phyloP scores from a whole-genome alignment of 1,140 invertebrate species.

The Episyrphus balteatus region DNA sequence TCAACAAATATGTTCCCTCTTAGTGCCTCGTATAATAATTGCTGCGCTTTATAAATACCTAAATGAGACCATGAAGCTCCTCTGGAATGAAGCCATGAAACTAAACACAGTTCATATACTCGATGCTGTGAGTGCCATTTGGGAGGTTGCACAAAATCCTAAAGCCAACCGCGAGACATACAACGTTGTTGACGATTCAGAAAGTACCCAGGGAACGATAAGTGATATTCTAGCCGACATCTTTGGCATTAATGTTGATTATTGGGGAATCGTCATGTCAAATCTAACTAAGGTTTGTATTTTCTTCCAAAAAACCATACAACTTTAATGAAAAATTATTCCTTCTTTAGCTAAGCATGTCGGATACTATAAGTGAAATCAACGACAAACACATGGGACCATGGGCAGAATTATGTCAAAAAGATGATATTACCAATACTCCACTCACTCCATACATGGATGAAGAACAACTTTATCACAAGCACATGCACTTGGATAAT shows the following conservation, averaged over 20 bases:
- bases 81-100: constrained; percentile 74
- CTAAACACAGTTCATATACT: constrained; percentile 81
- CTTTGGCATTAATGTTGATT: constrained; percentile 78
- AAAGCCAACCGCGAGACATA: constrained; percentile 53
- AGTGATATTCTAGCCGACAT: constrained; percentile 68
- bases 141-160: constrained; percentile 40
- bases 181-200: constrained; percentile 71
- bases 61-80: constrained; percentile 79
- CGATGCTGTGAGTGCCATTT: constrained; percentile 71
- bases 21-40: constrained; percentile 72
- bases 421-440: constrained; percentile 66
- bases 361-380: constrained; percentile 71
- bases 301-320: background rate
- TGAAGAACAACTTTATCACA: constrained; percentile 65
- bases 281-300: constrained; percentile 59
- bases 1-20: too few relatives aligned
- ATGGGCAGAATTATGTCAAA: constrained; percentile 75
- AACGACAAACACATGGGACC: constrained; percentile 86
- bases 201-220: constrained; percentile 72
- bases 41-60: constrained; percentile 81
- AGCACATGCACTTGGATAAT: constrained; percentile 65
- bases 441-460: constrained; percentile 79
- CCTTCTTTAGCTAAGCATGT: constrained; percentile 53
- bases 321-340: too few relatives aligned
- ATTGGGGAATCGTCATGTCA: constrained; percentile 68